A percentile compares a stretch with the other conserved stretches of the same genome.
These are phyloP conservation scores for Acanthacorydalis orientalis DNA, from an alignment of 2,888 invertebrate genomes.

Conservation along the genomic window DNA sequence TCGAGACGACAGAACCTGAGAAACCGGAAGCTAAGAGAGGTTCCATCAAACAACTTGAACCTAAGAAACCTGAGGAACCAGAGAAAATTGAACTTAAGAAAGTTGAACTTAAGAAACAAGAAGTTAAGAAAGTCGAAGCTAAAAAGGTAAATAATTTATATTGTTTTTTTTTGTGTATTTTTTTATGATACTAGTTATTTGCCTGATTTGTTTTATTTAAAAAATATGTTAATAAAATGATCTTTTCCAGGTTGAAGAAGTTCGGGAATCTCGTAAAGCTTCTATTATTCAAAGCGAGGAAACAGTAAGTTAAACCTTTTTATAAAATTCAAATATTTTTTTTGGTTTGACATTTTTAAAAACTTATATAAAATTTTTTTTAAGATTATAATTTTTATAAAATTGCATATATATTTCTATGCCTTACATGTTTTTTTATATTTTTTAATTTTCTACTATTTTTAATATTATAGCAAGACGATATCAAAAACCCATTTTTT, in stretches of 20 bases:
- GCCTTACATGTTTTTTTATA: too few species aligned
- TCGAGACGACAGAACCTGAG: neutral
- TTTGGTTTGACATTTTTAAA: neutral
- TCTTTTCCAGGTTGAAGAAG: slow-evolving; percentile 20
- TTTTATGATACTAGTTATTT: too few species aligned
- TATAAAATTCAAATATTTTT: neutral
- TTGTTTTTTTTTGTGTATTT: too few species aligned
- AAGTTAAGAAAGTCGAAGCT: slow-evolving; percentile 32
- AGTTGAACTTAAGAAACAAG: slow-evolving; percentile 16
- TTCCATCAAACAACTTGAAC: neutral
- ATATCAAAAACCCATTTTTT: too few species aligned
- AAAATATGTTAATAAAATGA: neutral
- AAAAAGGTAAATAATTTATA: slow-evolving; percentile 27
- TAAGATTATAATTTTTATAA: too few species aligned
- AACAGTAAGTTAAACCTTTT: slow-evolving; percentile 15
- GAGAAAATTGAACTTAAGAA: slow-evolving; percentile 10
- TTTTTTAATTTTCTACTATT: too few species aligned
- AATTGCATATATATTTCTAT: too few species aligned
- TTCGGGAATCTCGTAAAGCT: slow-evolving; percentile 24
- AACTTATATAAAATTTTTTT: neutral
- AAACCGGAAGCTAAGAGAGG: neutral
- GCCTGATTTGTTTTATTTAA: neutral
- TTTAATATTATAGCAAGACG: too few species aligned
- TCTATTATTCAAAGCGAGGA: slow-evolving; percentile 23
- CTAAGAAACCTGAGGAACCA: slow-evolving; percentile 8